phyloP scores from a whole-genome alignment of 2,797 vertebrate species.

The Graptemys geographica region DNA sequence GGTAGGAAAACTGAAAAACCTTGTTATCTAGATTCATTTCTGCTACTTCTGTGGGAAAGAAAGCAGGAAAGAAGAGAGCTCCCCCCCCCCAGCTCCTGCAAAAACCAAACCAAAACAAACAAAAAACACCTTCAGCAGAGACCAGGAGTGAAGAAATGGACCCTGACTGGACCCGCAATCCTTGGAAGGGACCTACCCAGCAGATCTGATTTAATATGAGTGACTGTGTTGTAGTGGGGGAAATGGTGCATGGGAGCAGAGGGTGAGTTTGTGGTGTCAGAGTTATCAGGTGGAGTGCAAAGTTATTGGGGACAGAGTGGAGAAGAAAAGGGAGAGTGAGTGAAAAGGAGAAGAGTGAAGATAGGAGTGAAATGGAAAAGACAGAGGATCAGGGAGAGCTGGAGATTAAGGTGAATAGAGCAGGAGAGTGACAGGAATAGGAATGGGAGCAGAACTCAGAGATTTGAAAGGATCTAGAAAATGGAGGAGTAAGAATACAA shows the following conservation, averaged over 20 bases:
- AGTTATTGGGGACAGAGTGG: background rate
- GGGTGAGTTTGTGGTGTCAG: background rate
- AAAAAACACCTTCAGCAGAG: background rate
- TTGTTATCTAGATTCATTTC: background rate
- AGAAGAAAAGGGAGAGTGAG: background rate
- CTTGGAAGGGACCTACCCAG: background rate
- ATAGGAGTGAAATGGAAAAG: background rate
- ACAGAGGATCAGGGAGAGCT: background rate
- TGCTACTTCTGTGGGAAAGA: background rate
- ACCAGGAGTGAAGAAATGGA: background rate
- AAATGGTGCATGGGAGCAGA: background rate
- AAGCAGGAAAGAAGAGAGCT: background rate
- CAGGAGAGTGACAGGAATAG: background rate
- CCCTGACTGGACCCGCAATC: background rate
- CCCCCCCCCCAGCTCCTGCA: background rate
- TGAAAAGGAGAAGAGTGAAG: background rate
- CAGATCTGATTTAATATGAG: background rate
- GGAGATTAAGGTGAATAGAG: background rate
- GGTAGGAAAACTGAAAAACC: background rate
- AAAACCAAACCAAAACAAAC: no score
- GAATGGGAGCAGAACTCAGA: background rate
- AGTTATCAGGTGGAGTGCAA: background rate
- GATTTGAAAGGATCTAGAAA: background rate
- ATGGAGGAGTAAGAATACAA: background rate
- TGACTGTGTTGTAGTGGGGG: conserved; percentile 14